Evolutionary conservation across 2,888 invertebrate species (phyloP).

Genomic region (Linnaemya tessellans): DNA sequence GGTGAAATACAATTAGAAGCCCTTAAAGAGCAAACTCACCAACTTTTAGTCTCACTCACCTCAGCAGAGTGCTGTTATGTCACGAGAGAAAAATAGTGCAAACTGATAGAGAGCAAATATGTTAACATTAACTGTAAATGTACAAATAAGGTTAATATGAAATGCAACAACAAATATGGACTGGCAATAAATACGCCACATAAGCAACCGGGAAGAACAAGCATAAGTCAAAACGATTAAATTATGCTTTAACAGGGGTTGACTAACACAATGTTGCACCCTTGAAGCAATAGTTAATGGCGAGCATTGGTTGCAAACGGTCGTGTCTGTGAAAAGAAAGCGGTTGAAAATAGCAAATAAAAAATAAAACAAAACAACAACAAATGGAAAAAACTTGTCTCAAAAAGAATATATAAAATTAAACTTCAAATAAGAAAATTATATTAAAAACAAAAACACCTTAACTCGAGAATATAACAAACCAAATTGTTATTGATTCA

Average conservation of each 20-base stretch:
- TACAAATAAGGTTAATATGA: conserved; percentile 58
- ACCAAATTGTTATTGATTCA: neutral
- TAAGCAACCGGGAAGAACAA: conserved; percentile 27
- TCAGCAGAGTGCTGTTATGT: neutral
- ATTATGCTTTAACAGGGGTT: conserved; percentile 73
- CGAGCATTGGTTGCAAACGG: conserved; percentile 83
- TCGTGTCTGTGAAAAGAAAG: conserved; percentile 79
- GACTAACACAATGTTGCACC: conserved; percentile 77
- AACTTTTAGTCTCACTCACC: neutral
- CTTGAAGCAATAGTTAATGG: conserved; percentile 82
- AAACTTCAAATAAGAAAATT: conserved; percentile 3
- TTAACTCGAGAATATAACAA: neutral
- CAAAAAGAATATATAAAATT: conserved; percentile 18
- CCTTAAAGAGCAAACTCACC: conserved; percentile 70
- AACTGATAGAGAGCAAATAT: neutral
- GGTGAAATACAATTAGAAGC: conserved; percentile 72
- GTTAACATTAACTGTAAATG: conserved; percentile 48
- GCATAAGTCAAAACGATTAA: conserved; percentile 62
- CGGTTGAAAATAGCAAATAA: conserved; percentile 63
- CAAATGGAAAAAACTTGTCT: conserved; percentile 25
- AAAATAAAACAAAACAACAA: conserved; percentile 8
- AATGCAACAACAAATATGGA: conserved; percentile 10
- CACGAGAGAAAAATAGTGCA: neutral
- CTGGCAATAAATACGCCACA: conserved; percentile 35
- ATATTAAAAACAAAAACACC: conserved; percentile 1